Evolutionary conservation across 2,797 vertebrate genomes (phyloP).

Genomic region (Lepilemur septentrionalis): DNA sequence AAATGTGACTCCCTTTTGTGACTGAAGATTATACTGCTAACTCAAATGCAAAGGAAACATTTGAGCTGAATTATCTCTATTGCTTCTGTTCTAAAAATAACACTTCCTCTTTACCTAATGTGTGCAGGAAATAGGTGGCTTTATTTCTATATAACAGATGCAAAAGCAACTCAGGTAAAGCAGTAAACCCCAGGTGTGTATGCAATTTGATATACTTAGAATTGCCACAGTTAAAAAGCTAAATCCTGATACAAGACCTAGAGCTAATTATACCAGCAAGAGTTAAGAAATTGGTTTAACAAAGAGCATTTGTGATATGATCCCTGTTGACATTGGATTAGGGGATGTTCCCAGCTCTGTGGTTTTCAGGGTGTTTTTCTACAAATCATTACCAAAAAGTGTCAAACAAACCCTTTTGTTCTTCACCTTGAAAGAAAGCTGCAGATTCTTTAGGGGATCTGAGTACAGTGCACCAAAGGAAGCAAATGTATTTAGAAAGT

Average conservation of each 20-base stretch:
- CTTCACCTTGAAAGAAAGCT: constrained; percentile 51
- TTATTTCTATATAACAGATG: constrained; percentile 68
- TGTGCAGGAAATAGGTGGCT: constrained; percentile 62
- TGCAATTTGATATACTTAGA: constrained; percentile 58
- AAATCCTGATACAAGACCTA: background rate
- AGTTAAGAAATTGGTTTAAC: constrained; percentile 63
- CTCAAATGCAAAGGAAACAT: constrained; percentile 15
- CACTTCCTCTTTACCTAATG: constrained; percentile 57
- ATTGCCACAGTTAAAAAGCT: constrained; percentile 64
- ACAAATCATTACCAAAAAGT: constrained; percentile 55
- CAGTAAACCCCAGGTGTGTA: constrained; percentile 54
- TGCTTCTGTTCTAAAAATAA: constrained; percentile 65
- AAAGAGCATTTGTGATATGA: constrained; percentile 68
- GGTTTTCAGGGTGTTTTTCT: constrained; percentile 42
- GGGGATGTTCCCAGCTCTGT: constrained; percentile 24
- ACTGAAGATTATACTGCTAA: background rate
- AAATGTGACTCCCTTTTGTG: constrained; percentile 10
- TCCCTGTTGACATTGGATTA: constrained; percentile 60
- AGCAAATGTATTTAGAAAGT: constrained; percentile 24
- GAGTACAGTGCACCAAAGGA: background rate
- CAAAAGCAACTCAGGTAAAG: constrained; percentile 56
- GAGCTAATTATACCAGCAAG: constrained; percentile 62
- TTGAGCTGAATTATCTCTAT: constrained; percentile 50
- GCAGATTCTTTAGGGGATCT: constrained; percentile 28
- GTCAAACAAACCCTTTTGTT: constrained; percentile 47